Percentiles rank a stretch among this genome's conserved stretches.
Conservation (phyloP, 2,797 vertebrate genomes). For the Crenuchus spilurus region DNA sequence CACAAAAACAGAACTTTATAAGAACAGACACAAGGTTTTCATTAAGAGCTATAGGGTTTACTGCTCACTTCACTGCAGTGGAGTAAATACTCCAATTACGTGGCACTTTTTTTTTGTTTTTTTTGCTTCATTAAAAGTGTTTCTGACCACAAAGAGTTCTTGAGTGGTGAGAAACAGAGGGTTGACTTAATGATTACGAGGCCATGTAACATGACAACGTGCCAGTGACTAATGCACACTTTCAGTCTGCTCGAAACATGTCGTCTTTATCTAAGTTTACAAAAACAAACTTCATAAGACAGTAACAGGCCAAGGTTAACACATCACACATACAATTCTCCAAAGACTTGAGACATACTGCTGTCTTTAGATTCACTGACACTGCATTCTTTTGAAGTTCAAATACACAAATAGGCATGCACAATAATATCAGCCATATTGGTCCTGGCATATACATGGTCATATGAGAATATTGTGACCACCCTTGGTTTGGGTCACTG, state of each 20-base stretch:
- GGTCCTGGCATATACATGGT: no score
- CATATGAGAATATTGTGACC: no score
- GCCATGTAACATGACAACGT: constrained; percentile 48
- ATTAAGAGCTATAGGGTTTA: constrained; percentile 71
- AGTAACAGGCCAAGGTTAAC: not conserved
- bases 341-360: not conserved
- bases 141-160: constrained; percentile 71
- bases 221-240: constrained; percentile 60
- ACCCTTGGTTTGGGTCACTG: no score
- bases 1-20: constrained; percentile 70
- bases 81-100: constrained; percentile 75
- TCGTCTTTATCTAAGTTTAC: constrained; percentile 17
- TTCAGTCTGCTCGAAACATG: constrained; percentile 39
- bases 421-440: no score
- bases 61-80: constrained; percentile 68
- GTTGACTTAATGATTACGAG: constrained; percentile 59
- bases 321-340: not conserved
- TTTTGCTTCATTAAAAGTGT: constrained; percentile 68
- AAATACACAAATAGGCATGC: no score
- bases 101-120: constrained; percentile 35
- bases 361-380: not conserved
- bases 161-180: constrained; percentile 63
- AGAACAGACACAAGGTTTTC: constrained; percentile 68
- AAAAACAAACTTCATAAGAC: constrained; percentile 25
- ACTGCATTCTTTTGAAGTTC: no score